Percentiles rank a stretch among this genome's conserved stretches.
These are phyloP conservation scores for Calephelis virginiensis DNA, from an alignment of 1,140 invertebrate genomes.

Conservation along the genomic window DNA sequence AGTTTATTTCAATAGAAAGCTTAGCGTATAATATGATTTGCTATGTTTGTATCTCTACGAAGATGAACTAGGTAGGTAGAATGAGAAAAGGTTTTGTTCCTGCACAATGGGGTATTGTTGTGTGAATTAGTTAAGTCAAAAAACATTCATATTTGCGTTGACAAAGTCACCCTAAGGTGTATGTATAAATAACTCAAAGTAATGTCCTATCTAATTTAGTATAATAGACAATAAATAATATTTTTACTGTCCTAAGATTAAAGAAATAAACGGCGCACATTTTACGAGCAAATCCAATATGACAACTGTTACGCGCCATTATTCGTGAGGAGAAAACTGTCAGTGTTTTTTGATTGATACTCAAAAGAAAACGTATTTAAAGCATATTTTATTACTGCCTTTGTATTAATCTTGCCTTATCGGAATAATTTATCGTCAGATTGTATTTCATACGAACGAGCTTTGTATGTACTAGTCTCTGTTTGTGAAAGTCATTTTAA, in stretches of 20 bases:
- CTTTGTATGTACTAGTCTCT: neutral
- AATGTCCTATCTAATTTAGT: neutral
- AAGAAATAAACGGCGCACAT: slow-evolving; percentile 11
- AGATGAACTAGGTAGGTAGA: no score
- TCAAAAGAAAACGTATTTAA: slow-evolving; percentile 14
- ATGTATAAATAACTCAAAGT: no score
- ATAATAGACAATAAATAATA: slow-evolving; percentile 6
- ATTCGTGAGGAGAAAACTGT: slow-evolving; percentile 10
- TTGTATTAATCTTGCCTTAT: slow-evolving; percentile 8
- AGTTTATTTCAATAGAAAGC: no score
- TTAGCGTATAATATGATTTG: no score
- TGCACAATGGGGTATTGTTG: no score
- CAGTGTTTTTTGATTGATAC: slow-evolving; percentile 13
- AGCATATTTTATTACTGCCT: slow-evolving; percentile 4
- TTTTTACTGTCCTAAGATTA: slow-evolving; percentile 14
- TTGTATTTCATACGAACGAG: neutral
- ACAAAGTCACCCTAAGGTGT: no score
- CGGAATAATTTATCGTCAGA: slow-evolving; percentile 9
- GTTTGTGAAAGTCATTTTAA: no score
- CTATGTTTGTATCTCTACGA: no score
- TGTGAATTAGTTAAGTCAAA: no score
- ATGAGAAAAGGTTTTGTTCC: no score
- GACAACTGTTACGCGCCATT: slow-evolving; percentile 16
- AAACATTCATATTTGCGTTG: no score
- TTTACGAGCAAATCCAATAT: slow-evolving; percentile 16